A percentile compares a stretch with the other conserved stretches of the same genome.
phyloP scores from a whole-genome alignment of 2,113 vertebrate species.

The Hemibagrus wyckioides region DNA sequence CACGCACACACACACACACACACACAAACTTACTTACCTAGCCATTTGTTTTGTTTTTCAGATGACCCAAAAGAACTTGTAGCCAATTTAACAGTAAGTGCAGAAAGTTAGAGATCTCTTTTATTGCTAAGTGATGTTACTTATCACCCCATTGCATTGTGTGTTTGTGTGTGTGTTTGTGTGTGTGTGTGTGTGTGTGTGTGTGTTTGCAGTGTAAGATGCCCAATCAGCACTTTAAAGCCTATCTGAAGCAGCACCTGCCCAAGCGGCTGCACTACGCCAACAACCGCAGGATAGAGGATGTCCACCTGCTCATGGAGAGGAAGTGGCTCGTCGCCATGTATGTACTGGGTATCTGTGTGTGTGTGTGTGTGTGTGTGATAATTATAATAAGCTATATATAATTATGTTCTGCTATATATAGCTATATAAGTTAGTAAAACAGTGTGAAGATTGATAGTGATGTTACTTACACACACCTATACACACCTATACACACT shows the following conservation, averaged over 20 bases:
- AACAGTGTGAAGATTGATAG: neutral
- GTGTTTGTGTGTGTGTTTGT: neutral
- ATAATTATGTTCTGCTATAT: no score
- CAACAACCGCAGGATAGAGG: constrained; percentile 94
- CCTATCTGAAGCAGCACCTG: constrained; percentile 92
- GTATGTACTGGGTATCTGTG: constrained; percentile 55
- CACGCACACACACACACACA: neutral
- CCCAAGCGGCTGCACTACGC: constrained; percentile 96
- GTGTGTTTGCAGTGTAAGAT: constrained; percentile 84
- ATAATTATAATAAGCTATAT: no score
- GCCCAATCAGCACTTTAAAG: constrained; percentile 92
- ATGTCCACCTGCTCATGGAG: constrained; percentile 93
- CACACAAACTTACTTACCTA: neutral
- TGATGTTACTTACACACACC: neutral
- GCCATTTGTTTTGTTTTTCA: constrained; percentile 62
- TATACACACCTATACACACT: no score
- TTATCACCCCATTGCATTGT: neutral
- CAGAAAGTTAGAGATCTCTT: neutral
- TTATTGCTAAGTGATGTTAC: neutral
- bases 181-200: neutral
- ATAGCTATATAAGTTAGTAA: neutral
- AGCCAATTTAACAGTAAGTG: constrained; percentile 94
- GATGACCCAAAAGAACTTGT: constrained; percentile 90
- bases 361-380: neutral
- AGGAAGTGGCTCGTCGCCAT: constrained; percentile 92